A percentile compares a stretch with the other conserved stretches of the same genome.
Evolutionary conservation across 2,797 vertebrate species (phyloP).

Genomic region (Silurus lanzhouensis): DNA sequence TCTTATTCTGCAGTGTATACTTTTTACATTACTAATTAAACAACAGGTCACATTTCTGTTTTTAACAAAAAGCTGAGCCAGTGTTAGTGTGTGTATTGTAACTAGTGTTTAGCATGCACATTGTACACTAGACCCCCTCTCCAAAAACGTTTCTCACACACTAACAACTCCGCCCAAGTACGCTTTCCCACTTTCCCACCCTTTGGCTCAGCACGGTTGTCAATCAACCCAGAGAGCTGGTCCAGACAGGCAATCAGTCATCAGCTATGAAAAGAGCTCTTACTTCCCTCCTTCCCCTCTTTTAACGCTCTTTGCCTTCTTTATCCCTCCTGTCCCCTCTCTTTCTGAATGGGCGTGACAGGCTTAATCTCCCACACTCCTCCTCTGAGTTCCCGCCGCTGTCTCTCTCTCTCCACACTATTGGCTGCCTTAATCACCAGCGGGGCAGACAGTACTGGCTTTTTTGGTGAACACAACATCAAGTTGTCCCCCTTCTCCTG

Average conservation of each 20-base stretch:
- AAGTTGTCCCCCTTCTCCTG: slow-evolving; percentile 45
- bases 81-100: slow-evolving; percentile 37
- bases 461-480: slow-evolving; percentile 44
- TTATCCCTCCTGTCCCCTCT: slow-evolving; percentile 53
- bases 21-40: slow-evolving; percentile 21
- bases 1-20: not conserved
- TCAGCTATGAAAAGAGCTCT: slow-evolving; percentile 65
- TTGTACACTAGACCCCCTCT: slow-evolving; percentile 67
- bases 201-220: slow-evolving; percentile 68
- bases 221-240: slow-evolving; percentile 72
- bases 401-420: slow-evolving; percentile 34
- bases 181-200: slow-evolving; percentile 67
- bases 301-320: slow-evolving; percentile 54
- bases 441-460: slow-evolving; percentile 56
- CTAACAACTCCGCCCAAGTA: slow-evolving; percentile 54
- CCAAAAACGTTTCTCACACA: slow-evolving; percentile 60
- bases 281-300: slow-evolving; percentile 53
- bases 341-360: slow-evolving; percentile 56
- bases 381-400: slow-evolving; percentile 48
- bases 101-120: slow-evolving; percentile 55
- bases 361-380: slow-evolving; percentile 58
- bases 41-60: not conserved
- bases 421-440: slow-evolving; percentile 49
- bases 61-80: not conserved
- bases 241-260: slow-evolving; percentile 74